Evolutionary conservation across 2,113 vertebrate species (phyloP), one percentile per base, ranked within the genome.

Genomic region (Mobula birostris): DNA sequence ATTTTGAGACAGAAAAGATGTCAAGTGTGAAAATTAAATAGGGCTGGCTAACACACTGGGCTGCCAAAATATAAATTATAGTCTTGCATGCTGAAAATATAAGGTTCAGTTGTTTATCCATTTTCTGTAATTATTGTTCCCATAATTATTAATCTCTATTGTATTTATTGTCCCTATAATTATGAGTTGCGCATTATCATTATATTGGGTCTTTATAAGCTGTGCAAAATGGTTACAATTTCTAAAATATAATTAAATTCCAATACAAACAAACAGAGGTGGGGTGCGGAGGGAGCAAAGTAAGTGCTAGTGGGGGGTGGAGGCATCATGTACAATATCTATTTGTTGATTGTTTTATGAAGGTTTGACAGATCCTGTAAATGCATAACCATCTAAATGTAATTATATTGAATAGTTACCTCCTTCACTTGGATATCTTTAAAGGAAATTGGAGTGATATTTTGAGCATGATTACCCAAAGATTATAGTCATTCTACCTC

Each of bases 1-100:
- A 61, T 87, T 87, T 4, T 87, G 24, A 27, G 24, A 61, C 9
- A 29, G 56, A n/a, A 1, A 15, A 58, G 8, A 21, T 85, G 82
- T 58, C 21, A 4, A 61, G n/a, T 21, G 56, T 87, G 61, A 61
- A 61, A 14, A 61, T 61, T 21, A 8, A 27, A 36, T 79, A 36
- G 11, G 2, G 40, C 21, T 87, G 58, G 83, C 83, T 87, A 56
- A 87, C 63, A n/a, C 83, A 61, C 61, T 61, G 29, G 11, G 40
- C 82, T 58, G 82, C 48, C 48, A 56, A 61, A 87, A 61, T 87
- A n/a, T 87, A 87, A 61, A 87, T 87, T 11, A 87, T 87, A 24
- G 56, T 61, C 24, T 87, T 58, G 56, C 32, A 29, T 63, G 56
- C 11, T 83, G 80, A 24, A 24, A 19, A 32, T 24, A 83, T 27